phyloP scores from a whole-genome alignment of 2,888 invertebrate genomes.

The Rhogogaster chlorosoma region DNA sequence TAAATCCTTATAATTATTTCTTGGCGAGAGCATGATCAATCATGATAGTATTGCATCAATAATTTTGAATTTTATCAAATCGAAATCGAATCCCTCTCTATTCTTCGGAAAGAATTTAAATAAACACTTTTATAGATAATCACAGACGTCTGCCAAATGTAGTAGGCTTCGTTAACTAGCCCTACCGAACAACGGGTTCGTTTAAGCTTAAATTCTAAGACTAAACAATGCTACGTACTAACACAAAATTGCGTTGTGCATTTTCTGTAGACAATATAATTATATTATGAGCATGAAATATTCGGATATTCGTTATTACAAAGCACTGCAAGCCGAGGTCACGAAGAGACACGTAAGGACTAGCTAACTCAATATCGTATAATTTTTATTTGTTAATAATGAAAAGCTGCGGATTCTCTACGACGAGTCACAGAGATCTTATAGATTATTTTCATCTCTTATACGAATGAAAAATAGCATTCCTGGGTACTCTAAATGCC shows the following conservation, averaged over 20 bases:
- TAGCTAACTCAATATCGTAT: background rate
- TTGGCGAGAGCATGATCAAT: conserved; percentile 32
- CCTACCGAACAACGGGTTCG: conserved; percentile 61
- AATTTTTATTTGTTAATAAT: background rate
- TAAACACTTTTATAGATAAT: conserved; percentile 60
- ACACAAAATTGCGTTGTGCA: conserved; percentile 31
- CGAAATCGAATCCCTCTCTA: conserved; percentile 28
- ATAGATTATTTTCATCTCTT: background rate
- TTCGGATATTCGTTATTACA: background rate
- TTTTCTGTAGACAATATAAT: conserved; percentile 14
- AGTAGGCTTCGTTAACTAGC: conserved; percentile 66
- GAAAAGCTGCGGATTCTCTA: background rate
- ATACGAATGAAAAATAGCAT: background rate
- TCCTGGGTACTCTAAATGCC: background rate
- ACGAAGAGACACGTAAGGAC: background rate
- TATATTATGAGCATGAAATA: background rate
- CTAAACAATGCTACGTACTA: conserved; percentile 44
- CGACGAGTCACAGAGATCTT: background rate
- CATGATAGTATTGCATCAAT: conserved; percentile 31
- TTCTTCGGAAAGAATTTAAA: conserved; percentile 40
- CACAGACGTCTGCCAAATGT: conserved; percentile 70
- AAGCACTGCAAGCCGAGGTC: background rate
- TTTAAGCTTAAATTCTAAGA: conserved; percentile 52
- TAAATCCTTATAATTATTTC: background rate
- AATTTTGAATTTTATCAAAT: conserved; percentile 47